These are phyloP conservation scores for Steinernema carpocapsae DNA, from an alignment of 2,888 invertebrate species.

Conservation along the genomic window DNA sequence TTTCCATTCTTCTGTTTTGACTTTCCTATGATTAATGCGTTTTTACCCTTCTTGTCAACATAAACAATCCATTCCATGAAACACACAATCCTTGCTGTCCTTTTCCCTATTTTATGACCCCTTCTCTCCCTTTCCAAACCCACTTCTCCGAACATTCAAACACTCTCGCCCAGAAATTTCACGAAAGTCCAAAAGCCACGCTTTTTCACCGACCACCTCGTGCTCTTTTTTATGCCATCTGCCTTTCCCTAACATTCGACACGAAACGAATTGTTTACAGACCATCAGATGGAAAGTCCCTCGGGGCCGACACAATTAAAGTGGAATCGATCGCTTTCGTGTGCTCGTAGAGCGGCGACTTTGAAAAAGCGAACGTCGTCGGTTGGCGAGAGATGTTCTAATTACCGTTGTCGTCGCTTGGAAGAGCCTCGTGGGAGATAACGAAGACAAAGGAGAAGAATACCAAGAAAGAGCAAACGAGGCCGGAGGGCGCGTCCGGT, in stretches of 20 bases:
- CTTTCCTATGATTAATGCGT: no score
- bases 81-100: no score
- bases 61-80: no score
- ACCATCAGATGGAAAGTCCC: conserved; percentile 1
- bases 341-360: background rate
- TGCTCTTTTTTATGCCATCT: background rate
- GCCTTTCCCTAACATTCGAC: background rate
- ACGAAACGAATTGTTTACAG: conserved; percentile 24
- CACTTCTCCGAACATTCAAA: no score
- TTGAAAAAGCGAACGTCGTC: background rate
- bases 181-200: no score
- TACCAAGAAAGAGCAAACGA: background rate
- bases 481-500: background rate
- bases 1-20: no score
- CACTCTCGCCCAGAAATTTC: no score
- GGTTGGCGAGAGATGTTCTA: background rate
- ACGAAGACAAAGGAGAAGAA: conserved; percentile 10
- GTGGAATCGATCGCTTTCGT: conserved; percentile 3
- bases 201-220: no score
- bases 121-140: no score
- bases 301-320: conserved; percentile 24
- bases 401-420: background rate
- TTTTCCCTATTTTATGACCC: no score
- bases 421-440: background rate
- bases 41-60: no score